phyloP scores from a whole-genome alignment of 2,797 vertebrate genomes.

The Enteromius radiatus region DNA sequence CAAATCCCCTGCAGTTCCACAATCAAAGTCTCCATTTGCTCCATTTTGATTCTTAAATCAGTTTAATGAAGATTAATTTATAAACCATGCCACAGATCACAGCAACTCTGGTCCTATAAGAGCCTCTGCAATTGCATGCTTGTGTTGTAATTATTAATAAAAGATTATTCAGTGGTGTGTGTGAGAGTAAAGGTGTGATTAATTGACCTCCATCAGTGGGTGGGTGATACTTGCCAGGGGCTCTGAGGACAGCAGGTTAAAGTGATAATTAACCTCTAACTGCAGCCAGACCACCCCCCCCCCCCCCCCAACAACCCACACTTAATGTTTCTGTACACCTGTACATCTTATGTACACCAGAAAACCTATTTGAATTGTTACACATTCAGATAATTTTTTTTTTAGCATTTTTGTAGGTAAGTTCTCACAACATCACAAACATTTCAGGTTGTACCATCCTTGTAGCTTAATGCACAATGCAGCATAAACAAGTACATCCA shows the following conservation, averaged over 20 bases:
- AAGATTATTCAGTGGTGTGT: slow-evolving; percentile 5
- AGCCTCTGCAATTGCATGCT: background rate
- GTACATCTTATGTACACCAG: too few species aligned
- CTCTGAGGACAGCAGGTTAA: slow-evolving; percentile 15
- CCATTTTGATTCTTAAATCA: too few species aligned
- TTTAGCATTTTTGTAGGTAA: background rate
- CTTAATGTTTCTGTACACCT: too few species aligned
- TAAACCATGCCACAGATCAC: background rate
- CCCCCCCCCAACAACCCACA: background rate
- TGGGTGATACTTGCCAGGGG: slow-evolving; percentile 7
- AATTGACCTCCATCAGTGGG: slow-evolving; percentile 36
- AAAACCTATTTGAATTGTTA: background rate
- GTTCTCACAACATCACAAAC: background rate
- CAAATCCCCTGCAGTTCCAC: background rate
- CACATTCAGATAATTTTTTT: background rate
- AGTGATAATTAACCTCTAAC: slow-evolving; percentile 49
- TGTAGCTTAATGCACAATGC: background rate
- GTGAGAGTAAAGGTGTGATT: background rate
- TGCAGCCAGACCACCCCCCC: background rate
- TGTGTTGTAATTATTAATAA: slow-evolving; percentile 20
- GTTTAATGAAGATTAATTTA: background rate
- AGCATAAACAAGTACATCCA: background rate
- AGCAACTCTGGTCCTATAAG: background rate
- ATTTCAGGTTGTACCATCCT: background rate
- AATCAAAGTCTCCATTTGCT: background rate